phyloP scores from a whole-genome alignment of 1,140 invertebrate species.

The Calosoma granatense region DNA sequence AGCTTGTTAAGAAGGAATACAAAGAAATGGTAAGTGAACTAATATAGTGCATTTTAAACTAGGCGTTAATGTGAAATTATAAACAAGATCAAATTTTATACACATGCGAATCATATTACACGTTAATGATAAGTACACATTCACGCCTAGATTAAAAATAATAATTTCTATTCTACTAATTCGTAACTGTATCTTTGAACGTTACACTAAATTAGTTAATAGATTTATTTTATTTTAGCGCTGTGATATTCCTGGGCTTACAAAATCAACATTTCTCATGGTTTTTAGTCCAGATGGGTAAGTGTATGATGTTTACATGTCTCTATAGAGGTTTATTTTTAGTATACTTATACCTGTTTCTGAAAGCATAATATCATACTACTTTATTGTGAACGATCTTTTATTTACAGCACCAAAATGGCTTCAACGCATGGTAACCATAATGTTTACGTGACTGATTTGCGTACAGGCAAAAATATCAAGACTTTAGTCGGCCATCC shows the following conservation, averaged over 20 bases:
- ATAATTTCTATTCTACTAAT: too few species aligned
- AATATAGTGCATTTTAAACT: constrained; percentile 36
- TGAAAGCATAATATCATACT: background rate
- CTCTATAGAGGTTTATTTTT: constrained; percentile 12
- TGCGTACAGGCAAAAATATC: constrained; percentile 69
- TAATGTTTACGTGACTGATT: constrained; percentile 79
- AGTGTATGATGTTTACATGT: too few species aligned
- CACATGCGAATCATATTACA: constrained; percentile 10
- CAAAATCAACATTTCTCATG: constrained; percentile 72
- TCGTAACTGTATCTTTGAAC: too few species aligned
- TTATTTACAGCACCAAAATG: constrained; percentile 56
- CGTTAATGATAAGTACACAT: constrained; percentile 7
- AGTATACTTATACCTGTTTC: constrained; percentile 11
- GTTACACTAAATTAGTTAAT: too few species aligned
- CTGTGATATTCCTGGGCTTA: constrained; percentile 62
- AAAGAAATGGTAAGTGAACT: constrained; percentile 40
- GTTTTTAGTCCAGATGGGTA: constrained; percentile 79
- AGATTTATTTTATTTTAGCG: constrained; percentile 39
- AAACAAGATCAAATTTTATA: constrained; percentile 21
- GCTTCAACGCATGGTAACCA: constrained; percentile 89
- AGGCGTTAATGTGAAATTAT: too few species aligned
- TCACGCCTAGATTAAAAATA: too few species aligned
- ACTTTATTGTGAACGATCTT: background rate
- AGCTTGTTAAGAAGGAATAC: constrained; percentile 39
- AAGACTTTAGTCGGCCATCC: constrained; percentile 73